A percentile compares a stretch with the other conserved stretches of the same genome.
Conservation (phyloP, 2,797 vertebrate genomes). For the Sarcoramphus papa region DNA sequence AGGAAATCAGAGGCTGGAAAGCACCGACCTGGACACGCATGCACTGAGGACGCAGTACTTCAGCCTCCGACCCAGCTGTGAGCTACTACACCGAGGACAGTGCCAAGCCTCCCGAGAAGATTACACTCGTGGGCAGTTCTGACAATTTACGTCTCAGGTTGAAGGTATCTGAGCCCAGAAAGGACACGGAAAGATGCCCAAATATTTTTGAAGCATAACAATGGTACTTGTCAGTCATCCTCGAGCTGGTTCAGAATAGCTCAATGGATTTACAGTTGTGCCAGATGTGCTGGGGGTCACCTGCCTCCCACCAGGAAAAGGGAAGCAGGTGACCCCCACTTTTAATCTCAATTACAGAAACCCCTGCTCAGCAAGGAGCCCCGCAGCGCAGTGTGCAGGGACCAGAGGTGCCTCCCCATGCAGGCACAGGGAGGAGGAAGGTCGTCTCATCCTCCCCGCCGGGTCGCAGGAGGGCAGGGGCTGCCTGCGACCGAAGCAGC, state of each 20-base stretch:
- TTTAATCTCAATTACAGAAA: background rate
- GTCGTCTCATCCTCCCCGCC: background rate
- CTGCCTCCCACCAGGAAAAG: background rate
- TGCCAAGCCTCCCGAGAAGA: rapidly evolving
- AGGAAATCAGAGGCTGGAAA: background rate
- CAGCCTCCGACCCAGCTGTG: background rate
- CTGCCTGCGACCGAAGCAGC: rapidly evolving
- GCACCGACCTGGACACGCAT: rapidly evolving
- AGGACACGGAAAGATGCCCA: background rate
- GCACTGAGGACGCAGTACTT: background rate
- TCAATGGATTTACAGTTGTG: background rate
- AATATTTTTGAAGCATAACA: background rate
- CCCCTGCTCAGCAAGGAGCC: background rate
- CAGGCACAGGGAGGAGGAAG: rapidly evolving
- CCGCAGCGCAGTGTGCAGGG: rapidly evolving
- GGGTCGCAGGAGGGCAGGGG: background rate
- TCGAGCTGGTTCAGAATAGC: background rate
- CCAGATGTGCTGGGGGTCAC: background rate
- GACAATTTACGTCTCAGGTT: background rate
- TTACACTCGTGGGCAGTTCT: background rate
- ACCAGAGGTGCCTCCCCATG: background rate
- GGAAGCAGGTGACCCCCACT: background rate
- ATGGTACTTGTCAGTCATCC: rapidly evolving
- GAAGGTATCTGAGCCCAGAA: background rate
- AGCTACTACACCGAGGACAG: rapidly evolving